Base-by-base conservation (phyloP, 2,797 vertebrate genomes). In the Tadarida brasiliensis region DNA sequence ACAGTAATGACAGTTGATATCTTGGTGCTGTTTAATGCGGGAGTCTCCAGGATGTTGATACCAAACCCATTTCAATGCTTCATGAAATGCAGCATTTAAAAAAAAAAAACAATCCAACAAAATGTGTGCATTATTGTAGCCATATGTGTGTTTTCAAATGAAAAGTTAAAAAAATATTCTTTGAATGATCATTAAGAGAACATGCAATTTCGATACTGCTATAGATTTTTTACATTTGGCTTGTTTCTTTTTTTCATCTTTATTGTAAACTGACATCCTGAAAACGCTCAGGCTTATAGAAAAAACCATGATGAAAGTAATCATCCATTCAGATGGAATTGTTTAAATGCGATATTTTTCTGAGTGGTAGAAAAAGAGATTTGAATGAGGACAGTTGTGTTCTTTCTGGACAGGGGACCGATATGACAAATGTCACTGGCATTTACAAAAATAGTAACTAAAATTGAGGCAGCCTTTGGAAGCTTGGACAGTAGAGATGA, bases 1-100 rank as follows among this genome's bases (percentile, higher is more conserved):
- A 95, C 11, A 83, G 49, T 87, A 85, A n/a, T 95, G 85, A 96
- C 88, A 97, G 92, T 76, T 93, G 95, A 93, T 92, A 87, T 65
- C 67, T 61, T 91, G 91, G 49, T 89, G 83, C 44, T 68, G 77
- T 94, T 92, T 59, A 92, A 28, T 77, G 82, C 47, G 59, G 30
- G 15, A 54, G 26, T 65, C 74, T 84, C 94, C 83, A 44, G 39
- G 78, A 54, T 93, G 54, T 56, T 92, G 71, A 81, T 63, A 81
- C 24, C 44, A 92, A 95, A 91, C 85, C n/a, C 81, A 96, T 92
- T 86, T 91, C 82, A 97, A 83, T 92, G 71, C 39, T 90, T 92
- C 17, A 68, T 39, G 26, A 94, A 96, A 89, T 68, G 12, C 14
- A 63, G 24, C 33, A 86, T 85, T 96, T 87, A 70, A 90, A 86